These are phyloP conservation scores for Idaea biselata DNA, from an alignment of 2,888 invertebrate genomes.

Conservation along the genomic window DNA sequence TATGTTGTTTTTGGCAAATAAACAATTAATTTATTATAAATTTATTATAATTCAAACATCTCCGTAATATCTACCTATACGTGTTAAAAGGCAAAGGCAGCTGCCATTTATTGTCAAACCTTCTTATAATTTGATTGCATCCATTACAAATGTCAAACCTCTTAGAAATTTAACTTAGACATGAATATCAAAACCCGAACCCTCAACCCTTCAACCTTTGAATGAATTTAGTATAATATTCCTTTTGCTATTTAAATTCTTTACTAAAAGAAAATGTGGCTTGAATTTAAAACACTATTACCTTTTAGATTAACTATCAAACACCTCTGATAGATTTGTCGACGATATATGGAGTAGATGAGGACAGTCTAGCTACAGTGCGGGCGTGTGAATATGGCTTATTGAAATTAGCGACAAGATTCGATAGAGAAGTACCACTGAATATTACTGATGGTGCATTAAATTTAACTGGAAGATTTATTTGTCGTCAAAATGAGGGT, in stretches of 20 bases:
- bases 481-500: slow-evolving; percentile 46
- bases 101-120: background rate
- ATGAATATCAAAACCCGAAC: background rate
- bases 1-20: too few relatives aligned
- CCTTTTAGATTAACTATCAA: slow-evolving; percentile 56
- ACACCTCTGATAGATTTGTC: slow-evolving; percentile 62
- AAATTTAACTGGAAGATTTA: slow-evolving; percentile 20
- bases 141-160: background rate
- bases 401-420: slow-evolving; percentile 48
- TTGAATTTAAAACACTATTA: background rate
- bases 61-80: background rate
- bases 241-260: background rate
- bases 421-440: slow-evolving; percentile 44
- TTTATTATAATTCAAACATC: too few relatives aligned
- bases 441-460: slow-evolving; percentile 26
- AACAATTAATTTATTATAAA: too few relatives aligned
- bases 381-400: slow-evolving; percentile 50
- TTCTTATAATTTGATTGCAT: background rate
- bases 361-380: slow-evolving; percentile 41
- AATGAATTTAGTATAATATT: background rate
- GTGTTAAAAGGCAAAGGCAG: background rate
- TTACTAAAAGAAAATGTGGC: background rate
- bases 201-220: background rate
- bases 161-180: background rate
- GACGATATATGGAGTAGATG: slow-evolving; percentile 58